Evolutionary conservation across 1,140 invertebrate genomes (phyloP).

Genomic region (Laodelphax striatellus): DNA sequence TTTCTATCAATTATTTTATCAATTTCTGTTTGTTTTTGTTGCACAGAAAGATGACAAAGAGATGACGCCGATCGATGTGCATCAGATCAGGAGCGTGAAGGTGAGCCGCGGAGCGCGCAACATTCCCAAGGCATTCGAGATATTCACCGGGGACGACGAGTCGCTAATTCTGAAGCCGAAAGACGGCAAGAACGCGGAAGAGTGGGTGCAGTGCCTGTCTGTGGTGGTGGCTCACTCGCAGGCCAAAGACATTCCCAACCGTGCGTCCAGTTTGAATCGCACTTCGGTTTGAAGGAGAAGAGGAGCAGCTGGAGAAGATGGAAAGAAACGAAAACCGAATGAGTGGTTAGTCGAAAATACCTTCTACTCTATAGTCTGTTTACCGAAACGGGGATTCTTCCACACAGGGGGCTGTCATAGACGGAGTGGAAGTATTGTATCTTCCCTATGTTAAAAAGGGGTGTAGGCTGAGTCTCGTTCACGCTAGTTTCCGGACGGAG

Average conservation of each 20-base stretch:
- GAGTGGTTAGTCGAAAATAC: too few relatives aligned
- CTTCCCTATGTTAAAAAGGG: too few relatives aligned
- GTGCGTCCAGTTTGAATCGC: slow-evolving; percentile 24
- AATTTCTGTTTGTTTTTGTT: slow-evolving; percentile 6
- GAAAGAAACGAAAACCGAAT: too few relatives aligned
- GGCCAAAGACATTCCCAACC: slow-evolving; percentile 31
- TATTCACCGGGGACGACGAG: slow-evolving; percentile 78
- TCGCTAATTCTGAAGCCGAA: slow-evolving; percentile 86
- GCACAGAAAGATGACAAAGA: slow-evolving; percentile 41
- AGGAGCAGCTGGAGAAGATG: too few relatives aligned
- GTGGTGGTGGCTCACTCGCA: slow-evolving; percentile 77
- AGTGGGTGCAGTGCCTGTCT: slow-evolving; percentile 85
- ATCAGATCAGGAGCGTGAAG: slow-evolving; percentile 85
- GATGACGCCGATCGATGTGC: slow-evolving; percentile 58
- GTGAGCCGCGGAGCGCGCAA: slow-evolving; percentile 72
- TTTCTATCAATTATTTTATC: background rate
- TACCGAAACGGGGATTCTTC: too few relatives aligned
- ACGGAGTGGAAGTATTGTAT: too few relatives aligned
- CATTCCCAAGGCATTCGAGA: slow-evolving; percentile 91
- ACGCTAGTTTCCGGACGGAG: too few relatives aligned
- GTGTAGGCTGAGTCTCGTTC: too few relatives aligned
- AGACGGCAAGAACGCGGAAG: slow-evolving; percentile 86
- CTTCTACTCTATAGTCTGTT: too few relatives aligned
- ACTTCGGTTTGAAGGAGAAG: slow-evolving; percentile 18
- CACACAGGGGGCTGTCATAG: too few relatives aligned